Evolutionary conservation across 2,888 invertebrate species (phyloP).

Genomic region (Aspidiotus destructor): DNA sequence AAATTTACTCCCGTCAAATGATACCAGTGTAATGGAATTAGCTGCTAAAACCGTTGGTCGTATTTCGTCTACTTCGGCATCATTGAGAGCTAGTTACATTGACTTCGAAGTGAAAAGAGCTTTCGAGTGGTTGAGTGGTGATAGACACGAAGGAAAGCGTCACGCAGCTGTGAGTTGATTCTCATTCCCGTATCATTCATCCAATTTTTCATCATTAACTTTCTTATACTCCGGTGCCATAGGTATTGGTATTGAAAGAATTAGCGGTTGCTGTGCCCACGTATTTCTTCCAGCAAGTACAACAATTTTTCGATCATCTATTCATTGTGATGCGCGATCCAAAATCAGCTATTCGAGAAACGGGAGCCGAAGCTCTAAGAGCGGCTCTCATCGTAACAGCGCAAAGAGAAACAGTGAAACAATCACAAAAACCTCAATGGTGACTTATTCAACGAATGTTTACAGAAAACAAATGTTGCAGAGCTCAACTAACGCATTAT

Average conservation of each 20-base stretch:
- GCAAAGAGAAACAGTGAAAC: constrained; percentile 90
- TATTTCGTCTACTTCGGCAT: constrained; percentile 80
- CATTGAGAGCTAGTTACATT: constrained; percentile 92
- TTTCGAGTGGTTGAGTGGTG: constrained; percentile 88
- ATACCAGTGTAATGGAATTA: constrained; percentile 88
- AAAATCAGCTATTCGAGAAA: constrained; percentile 81
- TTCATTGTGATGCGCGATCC: constrained; percentile 85
- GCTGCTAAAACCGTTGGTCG: constrained; percentile 92
- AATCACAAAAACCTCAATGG: constrained; percentile 81
- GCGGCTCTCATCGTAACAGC: constrained; percentile 91
- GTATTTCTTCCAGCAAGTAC: constrained; percentile 91
- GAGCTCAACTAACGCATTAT: not conserved
- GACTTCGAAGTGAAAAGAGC: constrained; percentile 94
- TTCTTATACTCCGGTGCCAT: constrained; percentile 21
- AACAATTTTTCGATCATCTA: constrained; percentile 86
- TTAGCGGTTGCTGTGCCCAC: constrained; percentile 92
- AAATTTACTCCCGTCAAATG: constrained; percentile 78
- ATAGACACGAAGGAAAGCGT: constrained; percentile 79
- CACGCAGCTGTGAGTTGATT: constrained; percentile 64
- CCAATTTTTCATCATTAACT: not conserved
- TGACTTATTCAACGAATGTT: constrained; percentile 38
- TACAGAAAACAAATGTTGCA: not conserved
- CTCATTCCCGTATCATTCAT: not conserved
- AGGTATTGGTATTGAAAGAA: constrained; percentile 77
- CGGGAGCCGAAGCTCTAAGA: constrained; percentile 86